Evolutionary conservation across 2,797 vertebrate species (phyloP).

Genomic region (Rachycentron canadum): DNA sequence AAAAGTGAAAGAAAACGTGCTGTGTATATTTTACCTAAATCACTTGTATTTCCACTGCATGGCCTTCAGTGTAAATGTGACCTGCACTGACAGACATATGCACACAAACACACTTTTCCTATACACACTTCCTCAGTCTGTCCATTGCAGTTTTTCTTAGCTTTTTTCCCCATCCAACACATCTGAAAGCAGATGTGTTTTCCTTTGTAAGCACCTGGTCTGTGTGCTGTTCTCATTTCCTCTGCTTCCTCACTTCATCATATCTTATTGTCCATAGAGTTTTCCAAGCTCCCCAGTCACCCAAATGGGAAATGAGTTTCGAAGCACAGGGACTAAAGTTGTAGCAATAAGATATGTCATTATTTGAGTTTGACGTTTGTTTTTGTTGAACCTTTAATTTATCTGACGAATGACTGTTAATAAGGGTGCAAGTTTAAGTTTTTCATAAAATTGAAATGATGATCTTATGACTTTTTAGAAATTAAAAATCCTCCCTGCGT

Average conservation of each 20-base stretch:
- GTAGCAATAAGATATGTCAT: constrained; percentile 52
- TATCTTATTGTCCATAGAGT: constrained; percentile 62
- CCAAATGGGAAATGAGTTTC: constrained; percentile 70
- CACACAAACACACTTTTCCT: constrained; percentile 16
- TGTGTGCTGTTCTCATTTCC: constrained; percentile 73
- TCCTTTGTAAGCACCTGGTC: constrained; percentile 71
- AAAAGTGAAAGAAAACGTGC: not conserved
- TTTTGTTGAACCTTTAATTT: constrained; percentile 1
- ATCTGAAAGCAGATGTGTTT: constrained; percentile 70
- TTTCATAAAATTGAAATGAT: constrained; percentile 3
- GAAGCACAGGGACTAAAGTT: constrained; percentile 41
- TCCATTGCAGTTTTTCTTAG: constrained; percentile 16
- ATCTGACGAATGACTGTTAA: constrained; percentile 18
- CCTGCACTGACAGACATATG: not conserved
- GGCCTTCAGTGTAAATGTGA: constrained; percentile 23
- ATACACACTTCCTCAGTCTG: constrained; percentile 26
- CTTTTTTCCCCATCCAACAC: constrained; percentile 37
- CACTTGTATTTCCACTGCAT: constrained; percentile 49
- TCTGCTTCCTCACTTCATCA: constrained; percentile 65
- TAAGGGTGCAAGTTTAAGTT: constrained; percentile 9
- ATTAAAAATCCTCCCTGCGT: not conserved
- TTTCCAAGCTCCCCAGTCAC: constrained; percentile 52
- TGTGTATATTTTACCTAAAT: not conserved
- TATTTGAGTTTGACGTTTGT: constrained; percentile 12
- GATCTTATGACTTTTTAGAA: not conserved